Evolutionary conservation across 1,140 invertebrate genomes (phyloP), one percentile per base, ranked within the genome.

Genomic region (Neodiprion virginianus): DNA sequence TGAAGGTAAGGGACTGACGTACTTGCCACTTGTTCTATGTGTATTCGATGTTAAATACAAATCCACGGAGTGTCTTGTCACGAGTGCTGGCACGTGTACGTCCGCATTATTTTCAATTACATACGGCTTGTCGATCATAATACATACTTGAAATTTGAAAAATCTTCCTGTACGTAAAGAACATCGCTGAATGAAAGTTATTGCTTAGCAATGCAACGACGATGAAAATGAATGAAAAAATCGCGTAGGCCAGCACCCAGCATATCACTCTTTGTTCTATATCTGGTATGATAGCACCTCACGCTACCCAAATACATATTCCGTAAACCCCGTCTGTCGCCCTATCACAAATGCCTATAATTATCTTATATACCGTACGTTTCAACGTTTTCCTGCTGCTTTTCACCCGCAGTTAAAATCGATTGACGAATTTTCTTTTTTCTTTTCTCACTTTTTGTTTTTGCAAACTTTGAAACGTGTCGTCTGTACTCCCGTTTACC

Each of bases 1-100:
- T 89, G 86, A 89, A 89, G 89, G 88, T 89, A 89, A 89, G 89
- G 86, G 86, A 87, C 88, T 86, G 88, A 88, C 85, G 85, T 88
- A 88, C 83, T 88, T 86, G 86, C 85, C 87, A 88, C 84, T 86
- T 88, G 81, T 87, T 84, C 80, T 87, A 85, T 88, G 86, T 88
- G 84, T 88, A 85, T 87, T 87, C 85, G 87, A 83, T 88, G 87
- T 88, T 88, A 84, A 81, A 85, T 85, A 85, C 81, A 85, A 80
- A 84, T 86, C 83, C 85, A 83, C 83, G 85, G 50, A 84, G 86
- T 86, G 84, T 83, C 78, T 83, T 81, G 79, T 76, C n/a, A 69
- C 53, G 72, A 21, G 61, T 71, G 71, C 69, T 74, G 10, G 28
- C 61, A 53, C 50, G 50, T 53, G 50, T 53, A 10, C n/a, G 50